Evolutionary conservation across 2,888 invertebrate species (phyloP).

Genomic region (Pyrrhia umbra): DNA sequence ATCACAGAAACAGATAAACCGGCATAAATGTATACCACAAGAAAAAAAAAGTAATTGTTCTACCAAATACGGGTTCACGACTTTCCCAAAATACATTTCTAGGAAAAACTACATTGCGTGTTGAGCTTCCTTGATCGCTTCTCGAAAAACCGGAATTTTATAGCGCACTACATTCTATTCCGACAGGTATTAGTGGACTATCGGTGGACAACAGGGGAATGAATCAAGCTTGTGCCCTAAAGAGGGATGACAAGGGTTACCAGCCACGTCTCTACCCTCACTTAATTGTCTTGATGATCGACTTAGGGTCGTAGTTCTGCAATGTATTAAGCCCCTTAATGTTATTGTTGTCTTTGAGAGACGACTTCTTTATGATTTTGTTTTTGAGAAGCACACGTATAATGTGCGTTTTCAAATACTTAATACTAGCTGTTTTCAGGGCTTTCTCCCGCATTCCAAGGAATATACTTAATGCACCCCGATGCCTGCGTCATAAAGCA

Average conservation of each 20-base stretch:
- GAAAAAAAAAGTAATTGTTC: slow-evolving; percentile 26
- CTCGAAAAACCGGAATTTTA: slow-evolving; percentile 29
- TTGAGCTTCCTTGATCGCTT: slow-evolving; percentile 19
- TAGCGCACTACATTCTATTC: slow-evolving; percentile 33
- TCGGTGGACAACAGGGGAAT: slow-evolving; percentile 33
- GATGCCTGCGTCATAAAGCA: too few relatives aligned
- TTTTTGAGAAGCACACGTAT: too few relatives aligned
- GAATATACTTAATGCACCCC: too few relatives aligned
- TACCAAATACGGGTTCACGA: slow-evolving; percentile 3
- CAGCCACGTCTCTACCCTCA: slow-evolving; percentile 16
- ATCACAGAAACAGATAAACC: too few relatives aligned
- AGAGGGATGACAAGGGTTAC: slow-evolving; percentile 53
- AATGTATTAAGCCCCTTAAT: slow-evolving; percentile 19
- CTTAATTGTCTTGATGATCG: slow-evolving; percentile 49
- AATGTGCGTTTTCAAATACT: too few relatives aligned
- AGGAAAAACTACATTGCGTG: slow-evolving; percentile 15
- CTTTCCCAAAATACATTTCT: slow-evolving; percentile 49
- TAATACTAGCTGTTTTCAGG: too few relatives aligned
- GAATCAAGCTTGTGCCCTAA: slow-evolving; percentile 44
- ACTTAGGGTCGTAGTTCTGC: slow-evolving; percentile 28
- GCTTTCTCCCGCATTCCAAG: too few relatives aligned
- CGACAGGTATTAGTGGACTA: slow-evolving; percentile 38
- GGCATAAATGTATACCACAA: slow-evolving; percentile 1
- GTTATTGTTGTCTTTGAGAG: not conserved
- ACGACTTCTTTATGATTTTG: not conserved